Base-by-base conservation (phyloP, 2,113 vertebrate genomes). In the Anarrhichthys ocellatus region DNA sequence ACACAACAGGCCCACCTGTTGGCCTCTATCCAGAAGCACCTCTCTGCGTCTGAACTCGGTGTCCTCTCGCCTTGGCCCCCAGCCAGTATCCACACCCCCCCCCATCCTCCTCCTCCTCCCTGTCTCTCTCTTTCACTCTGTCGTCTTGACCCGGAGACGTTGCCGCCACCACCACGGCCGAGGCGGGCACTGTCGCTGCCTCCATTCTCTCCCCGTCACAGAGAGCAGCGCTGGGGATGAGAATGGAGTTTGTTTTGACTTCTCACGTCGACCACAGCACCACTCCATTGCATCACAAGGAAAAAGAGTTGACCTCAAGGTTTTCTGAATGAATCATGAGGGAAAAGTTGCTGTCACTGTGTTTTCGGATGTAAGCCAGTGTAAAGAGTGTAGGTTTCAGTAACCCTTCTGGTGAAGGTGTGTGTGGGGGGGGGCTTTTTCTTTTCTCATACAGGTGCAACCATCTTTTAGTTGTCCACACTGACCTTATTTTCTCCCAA, bases 31-130 rank as follows among this genome's bases (percentile, higher is more conserved):
- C 87, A 83, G 63, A 3, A 34, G 0, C 67, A 63, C 79, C 72
- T 73, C 69, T 7, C 24, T 36, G 59, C 1, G n/a, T 54, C 1
- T 89, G 85, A 91, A 92, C 89, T 84, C 73, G 0, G 6, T 84
- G 90, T 80, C 90, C 85, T 85, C 79, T 82, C 29, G 3, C 27
- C 17, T 76, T 82, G 93, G 88, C 84, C 38, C 22, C 29, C 42
- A n/a, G 64, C 88, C 87, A 89, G 64, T 15, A 13, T 27, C 77
- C 61, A 14, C 24, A 24, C 73, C 36, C 40, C 18, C 24, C 50
- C 24, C 48, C 58, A 5, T 70, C 20, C 71, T 44, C 71, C 69
- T 72, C 32, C 58, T 77, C 61, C 65, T 73, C 38, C 56, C 70
- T 50, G 67, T 54, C 74, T 50, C 72, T 59, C 68, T 61, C 61